Base-by-base conservation (phyloP, 2,888 invertebrate species). In the Lochmaea crataegi region DNA sequence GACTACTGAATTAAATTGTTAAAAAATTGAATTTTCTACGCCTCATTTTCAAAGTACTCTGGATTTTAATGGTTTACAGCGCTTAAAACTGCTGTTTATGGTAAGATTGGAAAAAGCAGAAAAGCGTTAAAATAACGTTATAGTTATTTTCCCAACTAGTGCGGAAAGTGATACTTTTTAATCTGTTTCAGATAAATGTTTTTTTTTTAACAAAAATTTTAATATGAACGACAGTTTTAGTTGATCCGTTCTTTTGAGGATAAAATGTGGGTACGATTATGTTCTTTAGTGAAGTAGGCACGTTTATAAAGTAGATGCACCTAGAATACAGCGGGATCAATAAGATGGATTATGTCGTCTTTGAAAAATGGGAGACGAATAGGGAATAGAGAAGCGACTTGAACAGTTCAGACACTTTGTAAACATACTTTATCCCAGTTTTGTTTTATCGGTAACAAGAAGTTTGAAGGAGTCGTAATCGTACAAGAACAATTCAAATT, bases 291-390 rank as follows among this genome's bases (percentile, higher is more conserved):
- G 16, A 45, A 63, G 56, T 42, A 67, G 61, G 45, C 38, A 67
- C 53, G 67, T 67, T 63, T 63, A 72, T 53, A 26, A 45, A 67
- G 61, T 42, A 41, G 61, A 41, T 72, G 32, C 41, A 65, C 65
- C 65, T 1, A 45, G 26, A 48, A 51, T 48, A 51, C 65, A 65
- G 48, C 6, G 42, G 38, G 69, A 69, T 69, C 69, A 69, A 69
- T 69, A 69, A 63, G 51, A 63, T 63, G 69, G 69, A 69, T 69
- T 69, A 69, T 69, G 63, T 69, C 69, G 18, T 42, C 63, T 41
- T 63, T 63, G 48, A 69, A 69, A 69, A 69, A 68, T 61, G 48
- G 51, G 68, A 60, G 41, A 69, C 69, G 63, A 63, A 69, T 63
- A 18, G 69, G 56, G 69, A 69, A 69, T 69, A 42, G 51, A 42